Conservation (phyloP, 2,113 vertebrate genomes). For the Ifrita kowaldi region DNA sequence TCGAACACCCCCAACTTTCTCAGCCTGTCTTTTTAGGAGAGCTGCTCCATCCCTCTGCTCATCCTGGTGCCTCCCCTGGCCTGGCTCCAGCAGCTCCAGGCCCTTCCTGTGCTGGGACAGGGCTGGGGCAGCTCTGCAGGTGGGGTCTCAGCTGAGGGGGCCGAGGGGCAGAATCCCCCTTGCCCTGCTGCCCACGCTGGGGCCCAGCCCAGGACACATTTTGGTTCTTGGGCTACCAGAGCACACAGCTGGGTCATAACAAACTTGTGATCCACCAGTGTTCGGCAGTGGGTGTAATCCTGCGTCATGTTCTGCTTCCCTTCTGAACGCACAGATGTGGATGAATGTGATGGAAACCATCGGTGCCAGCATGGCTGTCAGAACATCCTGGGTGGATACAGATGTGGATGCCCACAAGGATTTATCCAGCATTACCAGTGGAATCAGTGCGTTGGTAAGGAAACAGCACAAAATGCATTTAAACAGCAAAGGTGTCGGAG, state of each 20-base stretch:
- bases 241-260: rapidly evolving
- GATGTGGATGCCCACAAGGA: constrained; percentile 83
- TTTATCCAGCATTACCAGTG: constrained; percentile 86
- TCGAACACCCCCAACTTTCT: rapidly evolving
- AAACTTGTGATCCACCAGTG: not conserved
- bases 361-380: constrained; percentile 85
- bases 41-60: not conserved
- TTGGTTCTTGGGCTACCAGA: not conserved
- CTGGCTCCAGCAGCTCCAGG: not conserved
- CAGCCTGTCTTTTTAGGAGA: not conserved
- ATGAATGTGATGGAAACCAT: constrained; percentile 82
- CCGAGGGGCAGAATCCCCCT: not conserved
- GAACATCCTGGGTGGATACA: constrained; percentile 81
- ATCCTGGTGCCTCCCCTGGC: not conserved
- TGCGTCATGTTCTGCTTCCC: not conserved
- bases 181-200: not conserved
- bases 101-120: not conserved
- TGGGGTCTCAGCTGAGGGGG: not conserved
- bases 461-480: not conserved
- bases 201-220: not conserved
- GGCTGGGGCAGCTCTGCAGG: not conserved
- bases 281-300: not conserved
- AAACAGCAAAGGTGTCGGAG: not conserved
- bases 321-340: constrained; percentile 69
- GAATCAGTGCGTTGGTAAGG: constrained; percentile 88